Evolutionary conservation across 1,140 invertebrate species (phyloP), one percentile per base, ranked within the genome.

Genomic region (Drosophila sucinea): DNA sequence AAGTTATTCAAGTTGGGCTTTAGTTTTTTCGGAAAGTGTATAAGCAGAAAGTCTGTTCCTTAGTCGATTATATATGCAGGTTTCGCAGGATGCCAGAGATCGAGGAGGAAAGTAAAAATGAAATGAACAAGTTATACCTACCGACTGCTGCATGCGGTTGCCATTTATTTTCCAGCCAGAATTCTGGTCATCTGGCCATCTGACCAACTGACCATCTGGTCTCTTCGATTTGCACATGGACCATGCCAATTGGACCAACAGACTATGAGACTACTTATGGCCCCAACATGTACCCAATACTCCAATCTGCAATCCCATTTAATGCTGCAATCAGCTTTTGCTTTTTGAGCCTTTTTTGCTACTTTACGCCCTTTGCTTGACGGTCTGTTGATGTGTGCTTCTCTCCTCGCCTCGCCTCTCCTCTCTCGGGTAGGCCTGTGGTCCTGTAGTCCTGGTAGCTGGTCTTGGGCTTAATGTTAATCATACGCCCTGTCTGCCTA

Each of bases 261-360:
- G 51, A 60, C 33, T 1, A 38, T 10, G 35, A 17, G 58, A 54
- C 32, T 44, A 47, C 44, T 67, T 63, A 55, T 68, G 51, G 65
- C 25, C 8, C 67, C 17, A 17, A 17, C 17, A 17, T 17, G 17
- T 55, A 67, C 47, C 67, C 23, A 27, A 27, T 25, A 27, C 7
- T 17, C 17, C 44, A 51, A 51, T 47, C 4, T 4, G 60, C 70
- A 86, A 86, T 83, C 79, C 83, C 79, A 79, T 74, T 89, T 87
- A 84, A 87, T 89, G 76, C 83, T 73, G 84, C 83, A 87, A 87
- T 83, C 83, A 80, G 83, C 79, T 89, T 51, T 80, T 86, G 76
- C 76, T 71, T 69, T 82, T 79, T 79, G 76, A 86, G 72, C 69
- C 83, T 66, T 71, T 60, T 70, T 61, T 73, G 79, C 72, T 70